Evolutionary conservation across 2,888 invertebrate genomes (phyloP), one percentile per base, ranked within the genome.

Genomic region (Hypselothyrea guttata): DNA sequence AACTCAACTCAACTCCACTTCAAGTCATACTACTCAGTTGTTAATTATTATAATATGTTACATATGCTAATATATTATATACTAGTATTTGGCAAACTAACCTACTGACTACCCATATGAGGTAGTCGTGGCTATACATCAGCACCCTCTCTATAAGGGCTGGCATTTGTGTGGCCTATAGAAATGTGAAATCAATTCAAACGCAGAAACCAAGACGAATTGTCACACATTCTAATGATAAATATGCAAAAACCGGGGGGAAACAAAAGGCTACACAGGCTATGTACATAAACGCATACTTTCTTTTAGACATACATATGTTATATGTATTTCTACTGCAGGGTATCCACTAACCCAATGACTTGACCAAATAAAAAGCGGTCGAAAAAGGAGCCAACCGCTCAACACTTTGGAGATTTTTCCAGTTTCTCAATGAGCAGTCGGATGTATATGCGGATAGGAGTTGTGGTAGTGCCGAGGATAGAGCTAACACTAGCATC

Each of bases 131-230:
- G 3, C 2, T 22, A 5, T 22, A 22, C 5, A 2, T 22, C 22
- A 22, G 22, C 22, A 22, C 22, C 22, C 22, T 22, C 22, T 22
- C 22, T 22, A 22, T 22, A 5, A 22, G 22, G 22, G 22, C 22
- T 22, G 3, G 5, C 22, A 22, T 22, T 22, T 22, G 22, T 22
- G 5, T 22, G 22, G 3, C 22, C 28, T 12, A 38, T 31, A 38
- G n/a, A 64, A 58, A 58, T 53, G 40, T 9, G 4, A 40, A 68
- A 48, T 58, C 57, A 44, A 60, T 75, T 65, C 61, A 78, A 75
- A 63, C 27, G 61, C 76, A 55, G 42, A 61, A 63, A 51, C 75
- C 73, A 65, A 45, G 72, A 65, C 75, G 58, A 81, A 81, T 75
- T 60, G 67, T 33, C 27, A 16, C 56, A 48, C 52, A 59, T 46